phyloP scores from a whole-genome alignment of 2,888 invertebrate genomes.

The Cataglyphis albicans region DNA sequence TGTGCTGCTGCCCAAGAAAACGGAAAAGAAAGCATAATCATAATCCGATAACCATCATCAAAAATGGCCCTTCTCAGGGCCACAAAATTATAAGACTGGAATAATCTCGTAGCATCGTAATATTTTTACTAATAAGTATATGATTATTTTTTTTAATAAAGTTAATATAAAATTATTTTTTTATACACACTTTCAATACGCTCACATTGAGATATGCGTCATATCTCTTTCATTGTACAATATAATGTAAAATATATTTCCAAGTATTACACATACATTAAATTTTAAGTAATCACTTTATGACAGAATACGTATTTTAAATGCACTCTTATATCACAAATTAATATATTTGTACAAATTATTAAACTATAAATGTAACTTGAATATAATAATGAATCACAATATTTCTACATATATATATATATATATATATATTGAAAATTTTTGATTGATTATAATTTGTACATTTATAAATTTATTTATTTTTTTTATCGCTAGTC shows the following conservation, averaged over 20 bases:
- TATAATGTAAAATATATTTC: neutral
- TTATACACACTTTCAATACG: neutral
- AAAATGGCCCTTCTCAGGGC: slow-evolving; percentile 73
- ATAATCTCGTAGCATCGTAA: neutral
- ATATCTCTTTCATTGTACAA: neutral
- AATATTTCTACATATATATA: neutral
- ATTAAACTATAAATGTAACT: neutral
- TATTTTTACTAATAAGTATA: neutral
- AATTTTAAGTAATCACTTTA: neutral
- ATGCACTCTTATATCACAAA: neutral
- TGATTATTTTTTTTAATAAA: neutral
- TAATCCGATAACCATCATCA: slow-evolving; percentile 16
- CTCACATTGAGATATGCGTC: neutral
- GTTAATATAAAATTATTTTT: neutral
- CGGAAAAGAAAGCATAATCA: slow-evolving; percentile 70
- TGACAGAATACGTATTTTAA: neutral
- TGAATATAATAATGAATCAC: neutral
- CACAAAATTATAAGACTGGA: slow-evolving; percentile 53
- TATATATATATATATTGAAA: neutral
- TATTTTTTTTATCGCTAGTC: neutral
- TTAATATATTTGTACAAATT: neutral
- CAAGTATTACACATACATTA: neutral
- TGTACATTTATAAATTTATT: neutral
- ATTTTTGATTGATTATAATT: neutral
- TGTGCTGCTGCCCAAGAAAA: slow-evolving; percentile 83